Conservation (phyloP, 64 coral and sea anemone genomes). For the Pachyseris speciosa region DNA sequence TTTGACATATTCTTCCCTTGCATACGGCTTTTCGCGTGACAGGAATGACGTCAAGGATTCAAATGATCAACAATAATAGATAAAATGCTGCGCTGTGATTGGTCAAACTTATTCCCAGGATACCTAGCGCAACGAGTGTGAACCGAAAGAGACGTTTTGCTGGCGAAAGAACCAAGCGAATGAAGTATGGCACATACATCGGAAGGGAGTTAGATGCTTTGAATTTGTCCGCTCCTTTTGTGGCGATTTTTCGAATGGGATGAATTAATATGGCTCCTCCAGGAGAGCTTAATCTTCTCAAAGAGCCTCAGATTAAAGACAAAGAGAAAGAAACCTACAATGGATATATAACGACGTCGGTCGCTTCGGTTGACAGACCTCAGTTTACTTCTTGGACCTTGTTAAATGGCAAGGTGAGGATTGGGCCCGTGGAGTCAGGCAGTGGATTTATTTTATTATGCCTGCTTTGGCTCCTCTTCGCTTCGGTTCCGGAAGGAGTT, state of each 20-base stretch:
- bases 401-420: constrained; percentile 86
- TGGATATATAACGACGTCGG: constrained; percentile 92
- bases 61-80: constrained; percentile 86
- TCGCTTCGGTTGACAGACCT: constrained; percentile 89
- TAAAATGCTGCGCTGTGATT: constrained; percentile 79
- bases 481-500: constrained; percentile 80
- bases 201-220: constrained; percentile 21
- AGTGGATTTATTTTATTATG: constrained; percentile 88
- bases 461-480: constrained; percentile 86
- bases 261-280: constrained; percentile 80
- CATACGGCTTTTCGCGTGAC: constrained; percentile 75
- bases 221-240: constrained; percentile 38
- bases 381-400: constrained; percentile 86
- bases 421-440: constrained; percentile 90
- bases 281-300: constrained; percentile 76
- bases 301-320: constrained; percentile 65
- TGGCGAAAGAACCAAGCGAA: constrained; percentile 38
- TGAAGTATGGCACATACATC: constrained; percentile 47
- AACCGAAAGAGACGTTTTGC: constrained; percentile 49
- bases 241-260: constrained; percentile 52
- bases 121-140: constrained; percentile 4
- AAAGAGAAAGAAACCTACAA: constrained; percentile 94
- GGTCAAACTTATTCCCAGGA: constrained; percentile 36
- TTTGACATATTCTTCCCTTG: constrained; percentile 14
- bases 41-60: constrained; percentile 79